Base-by-base conservation (phyloP, 2,113 vertebrate species). In the Festucalex cinctus region DNA sequence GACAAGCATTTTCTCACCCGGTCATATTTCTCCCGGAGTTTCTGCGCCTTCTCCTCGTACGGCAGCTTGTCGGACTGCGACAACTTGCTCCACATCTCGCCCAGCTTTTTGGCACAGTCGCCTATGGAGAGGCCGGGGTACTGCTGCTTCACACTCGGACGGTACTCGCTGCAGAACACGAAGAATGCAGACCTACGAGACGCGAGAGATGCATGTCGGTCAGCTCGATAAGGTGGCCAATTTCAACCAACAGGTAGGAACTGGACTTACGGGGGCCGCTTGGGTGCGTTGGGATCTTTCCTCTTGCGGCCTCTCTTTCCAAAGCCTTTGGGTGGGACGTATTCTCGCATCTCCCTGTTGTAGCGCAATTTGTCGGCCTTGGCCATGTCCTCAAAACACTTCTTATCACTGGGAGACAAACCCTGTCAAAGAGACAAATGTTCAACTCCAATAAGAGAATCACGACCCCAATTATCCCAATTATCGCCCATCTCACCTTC, bases 281-380 rank as follows among this genome's bases (percentile, higher is more conserved):
- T 97, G 26, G 96, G 96, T 1, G 96, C 95, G 0, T 97, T 98
- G 44, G 95, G 96, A 37, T 98, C 96, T 83, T 98, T 98, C 87
- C 95, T 96, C 44, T 95, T 96, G 91, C 94, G 95, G 1, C 93
- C 92, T 1, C 90, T 93, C 87, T 95, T 95, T 16, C 95, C 95
- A 0, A 85, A 86, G 0, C 94, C 94, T 69, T 98, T 98, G 9
- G 95, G 94, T 19, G 96, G 96, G 3, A 96, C 84, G 0, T 98
- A 98, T 65, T 90, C 93, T 48, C 93, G 94, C 96, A 98, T 98
- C 89, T 98, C 95, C n/a, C 92, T 78, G 76, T 98, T 96, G 12
- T 97, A 98, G 5, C 95, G 94, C 16, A 91, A 95, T 84, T 98
- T 98, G 62, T 98, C 96, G 0, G 86, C 91, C 73, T 95, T 98